Evolutionary conservation across 2,797 vertebrate genomes (phyloP).

Genomic region (Siniperca scherzeri): DNA sequence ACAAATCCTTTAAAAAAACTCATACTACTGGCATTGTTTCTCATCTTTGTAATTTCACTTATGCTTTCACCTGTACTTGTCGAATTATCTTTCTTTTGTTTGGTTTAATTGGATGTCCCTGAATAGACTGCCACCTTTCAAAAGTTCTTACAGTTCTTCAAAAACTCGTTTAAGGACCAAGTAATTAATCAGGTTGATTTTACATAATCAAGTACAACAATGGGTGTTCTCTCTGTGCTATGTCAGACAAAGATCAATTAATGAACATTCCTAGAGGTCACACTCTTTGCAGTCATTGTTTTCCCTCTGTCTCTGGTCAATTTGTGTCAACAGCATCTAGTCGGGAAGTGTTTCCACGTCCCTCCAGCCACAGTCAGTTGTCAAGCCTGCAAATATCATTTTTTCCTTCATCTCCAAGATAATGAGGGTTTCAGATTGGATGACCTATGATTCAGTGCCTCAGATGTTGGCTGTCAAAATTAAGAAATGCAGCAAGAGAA

Average conservation of each 20-base stretch:
- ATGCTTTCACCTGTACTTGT: slow-evolving; percentile 6
- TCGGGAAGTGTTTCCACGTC: not conserved
- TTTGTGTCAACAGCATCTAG: slow-evolving; percentile 11
- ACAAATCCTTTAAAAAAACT: not conserved
- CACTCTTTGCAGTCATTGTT: not conserved
- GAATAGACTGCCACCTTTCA: slow-evolving; percentile 8
- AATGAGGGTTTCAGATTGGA: slow-evolving; percentile 52
- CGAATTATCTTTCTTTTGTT: slow-evolving; percentile 29
- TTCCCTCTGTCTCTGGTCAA: not conserved
- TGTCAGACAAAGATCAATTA: slow-evolving; percentile 21
- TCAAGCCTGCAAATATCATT: slow-evolving; percentile 30
- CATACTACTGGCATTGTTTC: not conserved
- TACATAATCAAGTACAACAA: slow-evolving; percentile 23
- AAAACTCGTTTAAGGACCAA: not conserved
- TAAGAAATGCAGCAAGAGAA: slow-evolving; percentile 17
- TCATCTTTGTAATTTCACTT: not conserved
- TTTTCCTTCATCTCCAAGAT: slow-evolving; percentile 46
- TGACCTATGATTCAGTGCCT: slow-evolving; percentile 41
- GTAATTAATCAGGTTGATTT: slow-evolving; percentile 44
- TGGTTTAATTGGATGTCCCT: slow-evolving; percentile 36
- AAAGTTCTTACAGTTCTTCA: not conserved
- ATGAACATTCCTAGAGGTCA: not conserved
- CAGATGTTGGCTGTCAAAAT: slow-evolving; percentile 44
- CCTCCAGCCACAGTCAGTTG: slow-evolving; percentile 11
- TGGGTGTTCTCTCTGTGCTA: not conserved